Conservation (phyloP, 2,797 vertebrate species). For the Falco peregrinus region DNA sequence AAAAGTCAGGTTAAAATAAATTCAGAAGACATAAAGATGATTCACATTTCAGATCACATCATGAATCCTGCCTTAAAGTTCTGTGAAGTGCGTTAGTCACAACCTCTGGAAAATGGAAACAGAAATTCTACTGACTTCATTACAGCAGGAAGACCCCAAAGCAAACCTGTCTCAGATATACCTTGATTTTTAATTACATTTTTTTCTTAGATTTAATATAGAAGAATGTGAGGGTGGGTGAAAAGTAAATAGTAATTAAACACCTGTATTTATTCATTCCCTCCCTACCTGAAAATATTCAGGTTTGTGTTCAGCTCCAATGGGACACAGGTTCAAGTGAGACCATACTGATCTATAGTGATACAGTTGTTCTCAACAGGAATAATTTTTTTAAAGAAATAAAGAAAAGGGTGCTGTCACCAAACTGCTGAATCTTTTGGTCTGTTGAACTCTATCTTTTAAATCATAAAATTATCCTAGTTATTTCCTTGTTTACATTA, state of each 20-base stretch:
- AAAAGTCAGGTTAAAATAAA: not conserved
- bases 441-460: not conserved
- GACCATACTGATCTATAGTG: not conserved
- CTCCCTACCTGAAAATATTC: not conserved
- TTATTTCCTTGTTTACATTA: not conserved
- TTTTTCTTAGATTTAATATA: not conserved
- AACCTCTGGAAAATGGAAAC: not conserved
- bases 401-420: not conserved
- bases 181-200: too few species aligned
- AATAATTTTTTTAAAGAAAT: slow-evolving; percentile 24
- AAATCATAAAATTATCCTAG: not conserved
- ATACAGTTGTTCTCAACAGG: not conserved
- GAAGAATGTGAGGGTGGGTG: not conserved
- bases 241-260: not conserved
- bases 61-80: not conserved
- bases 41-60: not conserved
- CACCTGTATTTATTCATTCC: not conserved
- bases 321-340: not conserved
- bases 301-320: not conserved
- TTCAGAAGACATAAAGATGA: not conserved
- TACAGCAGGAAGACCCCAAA: not conserved
- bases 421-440: slow-evolving; percentile 1
- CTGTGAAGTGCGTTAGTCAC: not conserved
- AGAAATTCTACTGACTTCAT: not conserved
- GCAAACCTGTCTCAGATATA: not conserved